phyloP scores from a whole-genome alignment of 1,140 invertebrate species.

The Physella acuta region DNA sequence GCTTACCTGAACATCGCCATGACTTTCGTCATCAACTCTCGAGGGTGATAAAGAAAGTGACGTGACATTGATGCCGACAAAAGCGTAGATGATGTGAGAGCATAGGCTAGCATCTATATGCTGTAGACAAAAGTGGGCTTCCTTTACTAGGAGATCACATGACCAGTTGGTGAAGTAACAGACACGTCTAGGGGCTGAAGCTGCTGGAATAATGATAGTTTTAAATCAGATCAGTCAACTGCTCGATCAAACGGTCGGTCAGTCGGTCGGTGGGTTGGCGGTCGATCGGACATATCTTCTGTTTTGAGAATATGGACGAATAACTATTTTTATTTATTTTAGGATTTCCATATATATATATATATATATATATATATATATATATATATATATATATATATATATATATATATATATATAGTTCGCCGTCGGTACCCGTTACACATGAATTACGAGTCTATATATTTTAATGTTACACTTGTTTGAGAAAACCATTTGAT shows the following conservation, averaged over 20 bases:
- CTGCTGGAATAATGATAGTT: neutral
- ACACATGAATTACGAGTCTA: too few species aligned
- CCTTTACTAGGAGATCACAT: constrained; percentile 29
- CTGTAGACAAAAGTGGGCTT: constrained; percentile 41
- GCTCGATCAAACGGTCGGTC: too few species aligned
- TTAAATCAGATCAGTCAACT: neutral
- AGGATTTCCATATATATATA: neutral
- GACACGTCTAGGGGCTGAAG: constrained; percentile 23
- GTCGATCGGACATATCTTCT: too few species aligned
- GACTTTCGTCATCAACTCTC: constrained; percentile 20
- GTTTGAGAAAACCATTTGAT: too few species aligned
- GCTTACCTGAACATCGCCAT: constrained; percentile 11
- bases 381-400: neutral
- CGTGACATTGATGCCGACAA: constrained; percentile 68
- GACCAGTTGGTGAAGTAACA: constrained; percentile 46
- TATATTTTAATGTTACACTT: too few species aligned
- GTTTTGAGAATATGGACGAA: too few species aligned
- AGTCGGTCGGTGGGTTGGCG: too few species aligned
- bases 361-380: neutral
- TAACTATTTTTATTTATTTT: neutral
- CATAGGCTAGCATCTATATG: constrained; percentile 73
- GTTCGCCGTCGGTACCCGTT: too few species aligned
- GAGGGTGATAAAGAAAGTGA: constrained; percentile 27
- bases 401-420: neutral
- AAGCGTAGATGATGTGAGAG: constrained; percentile 79